Evolutionary conservation across 1,140 invertebrate species (phyloP).

Genomic region (Formica selysi): DNA sequence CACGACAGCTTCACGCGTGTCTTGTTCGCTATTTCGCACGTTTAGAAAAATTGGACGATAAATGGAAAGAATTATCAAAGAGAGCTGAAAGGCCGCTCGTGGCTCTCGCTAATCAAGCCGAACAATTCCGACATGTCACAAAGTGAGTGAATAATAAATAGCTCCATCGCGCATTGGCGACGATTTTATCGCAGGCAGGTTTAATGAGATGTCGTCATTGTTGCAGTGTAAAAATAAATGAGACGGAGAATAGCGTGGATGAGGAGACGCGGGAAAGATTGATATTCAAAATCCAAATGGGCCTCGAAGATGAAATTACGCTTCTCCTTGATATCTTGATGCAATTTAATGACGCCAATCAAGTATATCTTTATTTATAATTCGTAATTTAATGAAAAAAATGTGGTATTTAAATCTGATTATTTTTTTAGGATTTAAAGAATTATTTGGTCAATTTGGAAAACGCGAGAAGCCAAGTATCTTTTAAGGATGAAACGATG

Average conservation of each 20-base stretch:
- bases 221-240: slow-evolving; percentile 49
- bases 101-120: slow-evolving; percentile 75
- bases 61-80: slow-evolving; percentile 74
- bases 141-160: slow-evolving; percentile 71
- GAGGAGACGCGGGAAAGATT: slow-evolving; percentile 72
- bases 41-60: slow-evolving; percentile 70
- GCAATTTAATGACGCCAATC: slow-evolving; percentile 70
- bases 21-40: slow-evolving; percentile 75
- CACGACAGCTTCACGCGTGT: neutral
- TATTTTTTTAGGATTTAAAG: slow-evolving; percentile 75
- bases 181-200: neutral
- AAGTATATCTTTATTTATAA: slow-evolving; percentile 70
- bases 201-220: slow-evolving; percentile 22
- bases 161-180: neutral
- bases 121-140: slow-evolving; percentile 76
- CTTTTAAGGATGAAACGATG: slow-evolving; percentile 69
- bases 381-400: neutral
- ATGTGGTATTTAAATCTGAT: neutral
- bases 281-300: slow-evolving; percentile 77
- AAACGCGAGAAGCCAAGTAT: slow-evolving; percentile 73
- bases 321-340: slow-evolving; percentile 59
- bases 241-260: slow-evolving; percentile 73
- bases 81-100: slow-evolving; percentile 63
- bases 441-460: slow-evolving; percentile 77
- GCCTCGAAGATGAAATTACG: slow-evolving; percentile 76